Percentiles rank a stretch among this genome's conserved stretches.
Evolutionary conservation across 2,113 vertebrate genomes (phyloP).

Genomic region (Globicephala melas): DNA sequence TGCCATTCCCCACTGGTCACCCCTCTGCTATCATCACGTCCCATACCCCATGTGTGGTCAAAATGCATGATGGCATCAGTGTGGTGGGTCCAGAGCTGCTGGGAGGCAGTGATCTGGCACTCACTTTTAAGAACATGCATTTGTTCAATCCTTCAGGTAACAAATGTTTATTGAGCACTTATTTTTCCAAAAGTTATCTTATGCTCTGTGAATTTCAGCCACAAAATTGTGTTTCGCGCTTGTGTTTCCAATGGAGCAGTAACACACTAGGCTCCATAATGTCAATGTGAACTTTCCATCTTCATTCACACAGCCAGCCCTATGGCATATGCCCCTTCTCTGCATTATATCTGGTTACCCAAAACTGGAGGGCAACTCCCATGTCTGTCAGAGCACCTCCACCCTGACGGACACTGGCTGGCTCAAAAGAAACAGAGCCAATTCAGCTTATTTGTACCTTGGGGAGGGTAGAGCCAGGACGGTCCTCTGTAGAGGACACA

Average conservation of each 20-base stretch:
- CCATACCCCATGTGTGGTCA: not conserved
- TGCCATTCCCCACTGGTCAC: not conserved
- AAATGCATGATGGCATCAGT: not conserved
- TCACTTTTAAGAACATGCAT: not conserved
- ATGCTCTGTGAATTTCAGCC: too few relatives aligned
- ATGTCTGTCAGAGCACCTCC: not conserved
- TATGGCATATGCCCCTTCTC: not conserved
- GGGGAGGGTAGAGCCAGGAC: rapidly evolving
- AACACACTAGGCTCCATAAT: too few relatives aligned
- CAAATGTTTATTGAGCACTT: not conserved
- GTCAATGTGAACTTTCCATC: not conserved
- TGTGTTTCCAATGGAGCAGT: not conserved
- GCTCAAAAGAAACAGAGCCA: not conserved
- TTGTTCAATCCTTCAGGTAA: not conserved
- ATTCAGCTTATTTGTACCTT: rapidly evolving
- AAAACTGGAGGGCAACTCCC: not conserved
- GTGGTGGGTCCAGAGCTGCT: not conserved
- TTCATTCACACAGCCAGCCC: not conserved
- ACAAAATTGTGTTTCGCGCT: not conserved
- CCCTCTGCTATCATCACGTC: rapidly evolving
- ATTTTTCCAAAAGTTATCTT: not conserved
- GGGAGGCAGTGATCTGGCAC: rapidly evolving
- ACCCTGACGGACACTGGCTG: not conserved
- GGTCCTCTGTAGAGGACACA: not conserved
- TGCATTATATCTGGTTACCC: not conserved